Base-by-base conservation (phyloP, 2,113 vertebrate species). In the Ibidorhyncha struthersii region DNA sequence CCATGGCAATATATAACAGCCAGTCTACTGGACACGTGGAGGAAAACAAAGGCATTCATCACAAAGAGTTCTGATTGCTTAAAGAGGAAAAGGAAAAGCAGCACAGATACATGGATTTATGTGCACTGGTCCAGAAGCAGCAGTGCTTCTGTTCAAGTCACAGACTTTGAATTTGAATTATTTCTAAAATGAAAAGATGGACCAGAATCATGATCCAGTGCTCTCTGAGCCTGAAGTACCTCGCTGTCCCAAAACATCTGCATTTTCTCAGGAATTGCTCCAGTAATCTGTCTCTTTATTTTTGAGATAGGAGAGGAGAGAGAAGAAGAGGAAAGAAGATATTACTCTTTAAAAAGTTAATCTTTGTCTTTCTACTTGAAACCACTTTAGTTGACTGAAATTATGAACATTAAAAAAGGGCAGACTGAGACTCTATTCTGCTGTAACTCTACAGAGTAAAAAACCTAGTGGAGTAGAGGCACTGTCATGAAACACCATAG, bases 21-120 rank as follows among this genome's bases (percentile, higher is more conserved):
- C 43, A 85, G 22, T 82, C 70, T 82, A 80, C 38, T 80, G 90
- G 70, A 90, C 69, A 91, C 71, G 73, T 79, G 58, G 74, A 87
- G n/a, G 74, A 96, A 97, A 96, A 96, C 84, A 94, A 96, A 96
- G 59, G 43, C 77, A 96, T 96, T 56, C 9, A 96, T 97, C 94
- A 96, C 66, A 76, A 53, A 77, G 41, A 72, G 21, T 82, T 85
- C 16, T 40, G 47, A 52, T 40, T 91, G 61, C 53, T 93, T 55
- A 79, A 87, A 92, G 59, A 78, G 45, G 62, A 81, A 84, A 84
- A 43, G 29, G 52, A 71, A 82, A 86, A 84, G 34, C 38, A 91
- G 70, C 38, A 76, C 36, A 62, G 70, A 93, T 93, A 82, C 23
- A 49, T 26, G 43, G 53, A 87, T 95, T 94, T 94, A 93, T 36